A percentile compares a stretch with the other conserved stretches of the same genome.
phyloP scores from a whole-genome alignment of 1,140 invertebrate genomes.

The Drosophila trapezifrons region DNA sequence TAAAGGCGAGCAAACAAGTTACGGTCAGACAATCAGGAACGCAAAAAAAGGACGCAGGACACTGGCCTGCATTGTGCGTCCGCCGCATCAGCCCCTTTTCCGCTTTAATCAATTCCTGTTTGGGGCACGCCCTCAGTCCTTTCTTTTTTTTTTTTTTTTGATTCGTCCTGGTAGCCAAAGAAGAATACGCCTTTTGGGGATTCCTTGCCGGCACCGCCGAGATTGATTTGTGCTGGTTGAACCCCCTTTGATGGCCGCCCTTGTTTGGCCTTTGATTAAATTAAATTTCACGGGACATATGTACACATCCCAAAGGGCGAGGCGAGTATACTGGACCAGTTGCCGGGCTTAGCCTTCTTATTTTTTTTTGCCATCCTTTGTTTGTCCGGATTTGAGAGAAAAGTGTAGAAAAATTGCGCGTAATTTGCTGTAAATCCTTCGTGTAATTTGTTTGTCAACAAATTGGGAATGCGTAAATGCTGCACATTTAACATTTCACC shows the following conservation, averaged over 20 bases:
- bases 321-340: constrained; percentile 24
- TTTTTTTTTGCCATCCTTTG: constrained; percentile 24
- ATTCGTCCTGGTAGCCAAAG: constrained; percentile 19
- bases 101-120: constrained; percentile 73
- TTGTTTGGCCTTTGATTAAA: constrained; percentile 83
- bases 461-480: constrained; percentile 79
- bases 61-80: constrained; percentile 59
- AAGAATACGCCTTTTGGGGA: constrained; percentile 51
- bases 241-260: constrained; percentile 22
- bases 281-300: constrained; percentile 82
- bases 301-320: constrained; percentile 63
- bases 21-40: constrained; percentile 81
- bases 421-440: constrained; percentile 78
- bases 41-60: constrained; percentile 68
- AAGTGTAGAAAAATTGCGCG: constrained; percentile 76
- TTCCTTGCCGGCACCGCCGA: constrained; percentile 41
- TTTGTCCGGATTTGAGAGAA: constrained; percentile 66
- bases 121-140: too few species aligned
- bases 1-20: constrained; percentile 83
- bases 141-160: too few species aligned
- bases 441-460: constrained; percentile 81
- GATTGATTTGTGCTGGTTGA: constrained; percentile 51
- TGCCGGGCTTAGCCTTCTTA: constrained; percentile 17
- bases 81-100: constrained; percentile 13
- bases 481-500: constrained; percentile 69